phyloP scores from a whole-genome alignment of 2,797 vertebrate genomes.

The Anniella stebbinsi region DNA sequence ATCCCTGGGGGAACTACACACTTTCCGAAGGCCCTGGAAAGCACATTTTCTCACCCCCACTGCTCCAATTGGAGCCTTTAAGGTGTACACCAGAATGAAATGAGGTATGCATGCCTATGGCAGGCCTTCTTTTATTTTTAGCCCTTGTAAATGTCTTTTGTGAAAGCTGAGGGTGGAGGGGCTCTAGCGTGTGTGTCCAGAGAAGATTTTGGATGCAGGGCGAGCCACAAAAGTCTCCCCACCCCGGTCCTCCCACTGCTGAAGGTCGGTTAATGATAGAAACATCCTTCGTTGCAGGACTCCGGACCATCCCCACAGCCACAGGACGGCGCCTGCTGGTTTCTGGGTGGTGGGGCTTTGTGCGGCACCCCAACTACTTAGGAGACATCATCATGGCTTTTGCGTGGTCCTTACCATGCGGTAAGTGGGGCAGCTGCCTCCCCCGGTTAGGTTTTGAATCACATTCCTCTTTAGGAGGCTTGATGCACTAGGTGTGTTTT shows the following conservation, averaged over 20 bases:
- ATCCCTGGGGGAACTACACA: too few species aligned
- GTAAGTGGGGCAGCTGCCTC: conserved; percentile 76
- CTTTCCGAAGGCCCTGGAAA: too few species aligned
- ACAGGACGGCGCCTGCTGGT: conserved; percentile 89
- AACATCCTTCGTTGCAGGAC: conserved; percentile 71
- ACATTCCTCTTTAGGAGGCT: not conserved
- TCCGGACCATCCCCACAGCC: conserved; percentile 90
- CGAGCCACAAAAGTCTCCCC: not conserved
- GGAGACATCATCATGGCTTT: conserved; percentile 93
- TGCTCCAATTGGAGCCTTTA: too few species aligned
- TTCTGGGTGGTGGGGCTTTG: conserved; percentile 94
- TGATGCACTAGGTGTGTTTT: too few species aligned
- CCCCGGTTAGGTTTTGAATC: too few species aligned
- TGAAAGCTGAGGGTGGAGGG: too few species aligned
- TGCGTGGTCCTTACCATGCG: conserved; percentile 92
- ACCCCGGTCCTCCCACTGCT: not conserved
- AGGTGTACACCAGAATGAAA: too few species aligned
- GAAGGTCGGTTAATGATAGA: not conserved
- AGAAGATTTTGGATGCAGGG: not conserved
- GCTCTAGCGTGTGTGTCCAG: not conserved
- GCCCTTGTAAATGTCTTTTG: not conserved
- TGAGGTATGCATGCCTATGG: too few species aligned
- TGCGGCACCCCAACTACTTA: conserved; percentile 93
- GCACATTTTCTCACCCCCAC: too few species aligned
- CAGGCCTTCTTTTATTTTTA: too few species aligned